Evolutionary conservation across 2,113 vertebrate genomes (phyloP), one percentile per base, ranked within the genome.

Genomic region (Oriolus oriolus): DNA sequence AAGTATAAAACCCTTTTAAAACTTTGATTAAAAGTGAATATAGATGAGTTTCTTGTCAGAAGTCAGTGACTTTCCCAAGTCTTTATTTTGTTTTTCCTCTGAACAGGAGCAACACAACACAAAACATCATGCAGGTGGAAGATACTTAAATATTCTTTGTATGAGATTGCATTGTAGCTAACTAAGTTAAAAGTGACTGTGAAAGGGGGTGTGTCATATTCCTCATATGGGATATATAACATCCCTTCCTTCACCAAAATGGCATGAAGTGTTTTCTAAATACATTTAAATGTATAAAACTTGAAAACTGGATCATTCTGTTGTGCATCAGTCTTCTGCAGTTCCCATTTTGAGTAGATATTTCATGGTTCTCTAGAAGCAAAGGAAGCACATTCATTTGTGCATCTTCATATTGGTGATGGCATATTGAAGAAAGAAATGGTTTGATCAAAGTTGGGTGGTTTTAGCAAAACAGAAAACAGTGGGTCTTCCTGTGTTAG

Each of bases 391-490:
- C 57, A 54, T 92, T 79, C 52, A 42, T 76, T 89, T 91, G 39
- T 81, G 45, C 33, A 18, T 84, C 71, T 86, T 90, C 35, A 4
- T 77, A 75, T 66, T 92, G 66, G 22, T 80, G 52, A 74, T 77
- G 68, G 66, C 63, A 87, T 86, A 68, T 66, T 5, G 35, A 79
- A 96, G 69, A 87, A 45, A 64, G 69, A 80, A 95, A 71, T 79
- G 16, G 64, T 64, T 95, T 96, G 86, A 95, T 97, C 91, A 96
- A 91, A 95, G 86, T 79, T 93, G 66, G 71, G 37, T 76, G 83
- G 50, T 81, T 96, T 93, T 95, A 95, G 77, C 94, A 96, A 96
- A 97, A 95, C 56, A 66, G 52, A 84, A 45, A 96, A 63, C 90
- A 93, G 71, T 87, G 70, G 76, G 84, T 94, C 95, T 96, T 86